These are phyloP conservation scores for Squalus acanthias DNA, from an alignment of 2,797 vertebrate genomes.

Conservation along the genomic window DNA sequence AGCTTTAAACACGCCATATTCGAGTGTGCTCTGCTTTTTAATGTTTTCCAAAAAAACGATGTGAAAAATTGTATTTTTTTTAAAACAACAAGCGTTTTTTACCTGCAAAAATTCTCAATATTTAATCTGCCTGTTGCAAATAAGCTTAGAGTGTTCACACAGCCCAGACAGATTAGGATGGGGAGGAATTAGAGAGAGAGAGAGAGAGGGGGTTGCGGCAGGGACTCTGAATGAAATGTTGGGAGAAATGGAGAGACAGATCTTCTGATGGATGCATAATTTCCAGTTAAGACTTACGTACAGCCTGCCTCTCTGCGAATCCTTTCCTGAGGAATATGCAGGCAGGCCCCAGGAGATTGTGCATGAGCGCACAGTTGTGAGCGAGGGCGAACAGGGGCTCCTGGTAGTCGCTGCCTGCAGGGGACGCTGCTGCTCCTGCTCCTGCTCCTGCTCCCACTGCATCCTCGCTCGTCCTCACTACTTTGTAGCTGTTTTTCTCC, in stretches of 20 bases:
- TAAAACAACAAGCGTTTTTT: not conserved
- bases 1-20: not conserved
- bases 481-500: constrained; percentile 85
- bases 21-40: too few relatives aligned
- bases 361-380: constrained; percentile 90
- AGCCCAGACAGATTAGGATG: too few relatives aligned
- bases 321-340: constrained; percentile 99
- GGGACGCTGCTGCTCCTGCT: constrained; percentile 57
- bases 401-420: constrained; percentile 60
- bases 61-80: not conserved
- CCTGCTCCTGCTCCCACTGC: not conserved
- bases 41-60: not conserved
- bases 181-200: not conserved
- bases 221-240: not conserved
- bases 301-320: constrained; percentile 96
- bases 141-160: not conserved
- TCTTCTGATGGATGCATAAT: not conserved
- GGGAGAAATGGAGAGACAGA: not conserved
- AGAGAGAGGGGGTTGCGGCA: too few relatives aligned
- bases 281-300: constrained; percentile 78
- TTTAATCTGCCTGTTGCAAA: not conserved
- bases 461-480: constrained; percentile 81
- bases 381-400: constrained; percentile 82
- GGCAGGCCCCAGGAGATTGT: constrained; percentile 93
- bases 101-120: not conserved